Evolutionary conservation across 2,113 vertebrate species (phyloP).

Genomic region (Empidonax traillii): DNA sequence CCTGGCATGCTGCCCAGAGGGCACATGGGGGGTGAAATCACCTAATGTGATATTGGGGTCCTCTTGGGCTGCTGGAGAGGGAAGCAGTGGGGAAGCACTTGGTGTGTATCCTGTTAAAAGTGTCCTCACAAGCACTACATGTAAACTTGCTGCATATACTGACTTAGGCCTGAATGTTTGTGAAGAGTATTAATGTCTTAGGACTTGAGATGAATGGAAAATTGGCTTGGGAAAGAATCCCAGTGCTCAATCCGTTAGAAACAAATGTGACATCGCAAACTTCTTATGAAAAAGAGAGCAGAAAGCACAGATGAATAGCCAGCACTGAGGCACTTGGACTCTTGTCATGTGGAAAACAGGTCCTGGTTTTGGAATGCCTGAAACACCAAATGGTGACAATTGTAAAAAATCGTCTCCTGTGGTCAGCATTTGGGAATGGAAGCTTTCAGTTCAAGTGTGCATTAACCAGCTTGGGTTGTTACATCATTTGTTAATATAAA

Average conservation of each 20-base stretch:
- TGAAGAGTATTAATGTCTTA: background rate
- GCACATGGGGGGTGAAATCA: background rate
- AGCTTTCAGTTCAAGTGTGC: background rate
- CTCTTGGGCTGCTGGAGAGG: background rate
- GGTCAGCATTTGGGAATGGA: background rate
- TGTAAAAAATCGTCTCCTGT: background rate
- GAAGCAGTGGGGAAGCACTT: background rate
- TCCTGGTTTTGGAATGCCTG: background rate
- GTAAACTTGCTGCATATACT: background rate
- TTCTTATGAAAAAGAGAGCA: background rate
- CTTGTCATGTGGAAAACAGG: background rate
- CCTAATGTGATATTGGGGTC: accelerated
- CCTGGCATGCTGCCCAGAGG: background rate
- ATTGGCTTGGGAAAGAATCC: background rate
- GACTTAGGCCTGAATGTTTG: background rate
- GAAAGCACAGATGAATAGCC: background rate
- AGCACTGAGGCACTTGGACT: background rate
- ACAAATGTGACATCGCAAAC: background rate
- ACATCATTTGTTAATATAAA: background rate
- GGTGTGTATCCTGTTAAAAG: background rate
- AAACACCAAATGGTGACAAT: background rate
- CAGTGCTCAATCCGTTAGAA: background rate
- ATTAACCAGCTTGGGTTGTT: background rate
- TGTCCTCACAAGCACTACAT: accelerated
- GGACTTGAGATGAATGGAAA: background rate